Conservation (phyloP, 2,888 invertebrate genomes). For the Aricia artaxerxes region DNA sequence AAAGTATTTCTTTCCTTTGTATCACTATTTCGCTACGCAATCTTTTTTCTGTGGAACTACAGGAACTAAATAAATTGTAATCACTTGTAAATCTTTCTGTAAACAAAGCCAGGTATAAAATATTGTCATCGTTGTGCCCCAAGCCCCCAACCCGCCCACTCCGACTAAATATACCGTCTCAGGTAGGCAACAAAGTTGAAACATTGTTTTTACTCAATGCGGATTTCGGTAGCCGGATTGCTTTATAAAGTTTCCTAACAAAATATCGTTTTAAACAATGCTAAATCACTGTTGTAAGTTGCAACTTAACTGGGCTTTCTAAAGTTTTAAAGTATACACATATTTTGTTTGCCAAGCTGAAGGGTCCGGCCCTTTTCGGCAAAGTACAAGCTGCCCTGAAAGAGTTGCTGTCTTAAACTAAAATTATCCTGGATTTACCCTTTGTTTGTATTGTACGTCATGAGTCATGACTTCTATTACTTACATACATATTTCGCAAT, state of each 20-base stretch:
- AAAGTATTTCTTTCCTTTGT: constrained; percentile 49
- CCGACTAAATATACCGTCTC: constrained; percentile 63
- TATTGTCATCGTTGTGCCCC: constrained; percentile 59
- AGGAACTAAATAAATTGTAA: constrained; percentile 47
- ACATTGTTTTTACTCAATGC: constrained; percentile 67
- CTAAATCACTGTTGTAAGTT: background rate
- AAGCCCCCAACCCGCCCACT: constrained; percentile 70
- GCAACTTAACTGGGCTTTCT: background rate
- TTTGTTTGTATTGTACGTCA: background rate
- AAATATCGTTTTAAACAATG: constrained; percentile 42
- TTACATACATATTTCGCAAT: background rate
- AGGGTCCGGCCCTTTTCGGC: background rate
- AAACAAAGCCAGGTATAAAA: constrained; percentile 74
- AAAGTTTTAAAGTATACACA: background rate
- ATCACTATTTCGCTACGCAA: constrained; percentile 57
- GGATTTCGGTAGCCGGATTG: constrained; percentile 60
- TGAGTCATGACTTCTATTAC: background rate
- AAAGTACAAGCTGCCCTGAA: background rate
- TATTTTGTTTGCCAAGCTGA: background rate
- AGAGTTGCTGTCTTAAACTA: background rate
- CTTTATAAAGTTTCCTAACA: constrained; percentile 63
- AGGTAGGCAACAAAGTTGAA: constrained; percentile 65
- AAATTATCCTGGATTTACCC: background rate
- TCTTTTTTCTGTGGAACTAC: constrained; percentile 48
- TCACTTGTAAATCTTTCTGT: constrained; percentile 56